Base-by-base conservation (phyloP, 2,888 invertebrate species). In the Dione juno region DNA sequence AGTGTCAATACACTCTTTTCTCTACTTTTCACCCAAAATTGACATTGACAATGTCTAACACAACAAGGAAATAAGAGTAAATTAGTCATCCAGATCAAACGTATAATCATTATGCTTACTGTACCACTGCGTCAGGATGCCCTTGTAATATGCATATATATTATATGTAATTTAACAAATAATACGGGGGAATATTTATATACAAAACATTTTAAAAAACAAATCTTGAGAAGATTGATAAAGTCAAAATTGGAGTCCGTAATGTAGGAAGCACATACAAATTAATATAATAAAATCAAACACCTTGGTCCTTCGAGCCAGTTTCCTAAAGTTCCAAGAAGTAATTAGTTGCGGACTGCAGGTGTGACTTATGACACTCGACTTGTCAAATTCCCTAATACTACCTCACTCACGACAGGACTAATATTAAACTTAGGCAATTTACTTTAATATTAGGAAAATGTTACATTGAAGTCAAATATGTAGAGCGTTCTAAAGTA, bases 341-440 rank as follows among this genome's bases (percentile, higher is more conserved):
- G 40, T 43, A 61, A 68, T 68, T 45, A 67, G 21, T 58, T 14
- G 41, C 16, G 53, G 41, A 37, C 52, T 40, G 16, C 61, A 73
- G 73, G 70, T 73, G 73, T 59, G 70, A 57, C 50, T 71, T 66
- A 73, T 66, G 65, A 68, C 65, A 48, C 63, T 69, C 19, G 13
- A 54, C 19, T 37, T 19, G 53, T 59, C 53, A 53, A 66, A 40
- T 54, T 54, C 54, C 13, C 35, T 19, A 61, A 37, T 11, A 59
- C 35, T 28, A 61, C 66, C 53, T 53, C 48, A 45, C 21, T 13
- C 19, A 59, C 50, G 52, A 9, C 19, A 35, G 16, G 16, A 43
- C 41, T 16, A 59, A 52, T 21, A 53, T 61, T 61, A 45, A 52
- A 66, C 41, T 66, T 45, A 19, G 43, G 52, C 67, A 28, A 43